Percentiles rank a stretch among this genome's conserved stretches.
These are phyloP conservation scores for Tursiops truncatus DNA, from an alignment of 2,113 vertebrate genomes.

Conservation along the genomic window DNA sequence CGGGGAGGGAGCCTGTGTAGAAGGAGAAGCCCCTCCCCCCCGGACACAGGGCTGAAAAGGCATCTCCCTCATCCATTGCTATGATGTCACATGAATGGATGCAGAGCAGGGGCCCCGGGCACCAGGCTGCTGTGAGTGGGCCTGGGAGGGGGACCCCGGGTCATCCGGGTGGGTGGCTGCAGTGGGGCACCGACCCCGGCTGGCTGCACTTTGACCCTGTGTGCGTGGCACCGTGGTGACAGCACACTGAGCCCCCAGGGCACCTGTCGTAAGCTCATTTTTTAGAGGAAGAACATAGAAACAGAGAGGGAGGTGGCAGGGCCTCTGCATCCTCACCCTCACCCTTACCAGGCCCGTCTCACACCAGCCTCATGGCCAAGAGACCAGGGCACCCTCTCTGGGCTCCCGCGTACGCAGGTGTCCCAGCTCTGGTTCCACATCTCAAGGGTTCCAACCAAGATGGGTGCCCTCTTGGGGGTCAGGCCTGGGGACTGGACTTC, in stretches of 20 bases:
- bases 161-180: too few relatives aligned
- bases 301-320: not conserved
- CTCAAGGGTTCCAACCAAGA: too few relatives aligned
- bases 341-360: not conserved
- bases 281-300: not conserved
- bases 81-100: not conserved
- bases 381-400: too few relatives aligned
- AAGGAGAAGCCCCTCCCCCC: not conserved
- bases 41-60: not conserved
- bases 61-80: not conserved
- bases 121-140: too few relatives aligned
- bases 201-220: not conserved
- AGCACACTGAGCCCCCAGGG: too few relatives aligned
- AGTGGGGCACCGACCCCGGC: not conserved
- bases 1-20: not conserved
- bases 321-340: not conserved
- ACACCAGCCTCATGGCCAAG: not conserved
- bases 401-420: too few relatives aligned
- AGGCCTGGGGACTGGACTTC: not conserved
- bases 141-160: not conserved
- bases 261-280: too few relatives aligned
- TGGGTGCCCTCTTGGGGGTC: too few relatives aligned
- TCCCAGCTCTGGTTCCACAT: too few relatives aligned
- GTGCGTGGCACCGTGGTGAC: fast-evolving
- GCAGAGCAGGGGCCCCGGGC: not conserved